A percentile compares a stretch with the other conserved stretches of the same genome.
These are phyloP conservation scores for Nothocercus julius DNA, from an alignment of 2,113 vertebrate species.

Conservation along the genomic window DNA sequence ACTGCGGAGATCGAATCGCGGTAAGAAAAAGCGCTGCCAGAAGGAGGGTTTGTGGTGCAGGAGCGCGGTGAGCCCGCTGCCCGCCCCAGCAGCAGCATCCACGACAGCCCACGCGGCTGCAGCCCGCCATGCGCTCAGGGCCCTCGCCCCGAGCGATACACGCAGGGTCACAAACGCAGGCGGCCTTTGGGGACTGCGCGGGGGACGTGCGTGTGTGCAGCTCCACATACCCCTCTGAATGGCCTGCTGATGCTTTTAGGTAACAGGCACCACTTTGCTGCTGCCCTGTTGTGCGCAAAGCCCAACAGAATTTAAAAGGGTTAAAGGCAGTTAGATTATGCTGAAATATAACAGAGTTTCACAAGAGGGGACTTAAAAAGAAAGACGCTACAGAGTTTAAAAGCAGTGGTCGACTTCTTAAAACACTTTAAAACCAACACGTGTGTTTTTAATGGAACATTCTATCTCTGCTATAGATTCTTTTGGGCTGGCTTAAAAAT, in stretches of 20 bases:
- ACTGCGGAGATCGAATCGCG: neutral
- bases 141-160: slow-evolving; percentile 49
- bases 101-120: neutral
- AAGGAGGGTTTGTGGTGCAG: neutral
- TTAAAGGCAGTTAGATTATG: neutral
- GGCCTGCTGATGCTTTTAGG: neutral
- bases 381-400: neutral
- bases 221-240: neutral
- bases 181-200: rapidly evolving
- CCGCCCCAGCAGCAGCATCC: neutral
- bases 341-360: neutral
- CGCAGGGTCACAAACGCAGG: neutral
- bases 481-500: neutral
- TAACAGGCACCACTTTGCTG: rapidly evolving
- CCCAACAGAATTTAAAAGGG: rapidly evolving
- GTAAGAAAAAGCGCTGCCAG: slow-evolving; percentile 37
- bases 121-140: neutral
- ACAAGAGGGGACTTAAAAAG: neutral
- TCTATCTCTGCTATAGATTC: neutral
- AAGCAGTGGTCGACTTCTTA: neutral
- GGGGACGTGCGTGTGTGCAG: neutral
- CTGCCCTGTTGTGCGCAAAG: neutral
- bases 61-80: neutral
- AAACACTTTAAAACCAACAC: neutral
- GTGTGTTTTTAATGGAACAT: neutral